phyloP scores from a whole-genome alignment of 30 jellyfish, hydroid and myxozoan species.

The Turritopsis dohrnii region DNA sequence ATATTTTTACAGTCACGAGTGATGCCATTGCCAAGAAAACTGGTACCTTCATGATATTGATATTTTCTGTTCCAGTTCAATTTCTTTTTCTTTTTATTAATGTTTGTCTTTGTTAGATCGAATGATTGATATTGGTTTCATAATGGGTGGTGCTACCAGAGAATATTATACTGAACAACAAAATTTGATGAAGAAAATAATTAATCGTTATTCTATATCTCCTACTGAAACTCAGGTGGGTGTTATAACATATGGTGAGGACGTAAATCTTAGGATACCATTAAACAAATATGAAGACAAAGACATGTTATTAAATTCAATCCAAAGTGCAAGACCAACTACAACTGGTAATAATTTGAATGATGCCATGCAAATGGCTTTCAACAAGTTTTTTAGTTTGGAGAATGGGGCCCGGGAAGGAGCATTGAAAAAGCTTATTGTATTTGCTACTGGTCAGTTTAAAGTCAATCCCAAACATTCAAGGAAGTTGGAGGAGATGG shows the following conservation, averaged over 20 bases:
- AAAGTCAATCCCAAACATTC: neutral
- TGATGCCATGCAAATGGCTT: neutral
- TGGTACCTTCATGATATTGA: neutral
- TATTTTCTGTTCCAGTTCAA: neutral
- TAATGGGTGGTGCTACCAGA: neutral
- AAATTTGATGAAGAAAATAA: slow-evolving; percentile 1
- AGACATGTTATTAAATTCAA: neutral
- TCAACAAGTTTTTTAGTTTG: neutral
- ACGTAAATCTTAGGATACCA: neutral
- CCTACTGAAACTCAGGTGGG: neutral
- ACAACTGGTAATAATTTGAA: neutral
- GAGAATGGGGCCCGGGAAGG: neutral
- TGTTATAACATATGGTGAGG: slow-evolving; percentile 9
- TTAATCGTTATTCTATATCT: neutral
- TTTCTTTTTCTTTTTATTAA: neutral
- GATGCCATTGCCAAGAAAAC: slow-evolving; percentile 8
- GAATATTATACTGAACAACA: neutral
- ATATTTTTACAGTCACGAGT: neutral
- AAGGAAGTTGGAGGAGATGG: neutral
- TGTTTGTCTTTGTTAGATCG: neutral
- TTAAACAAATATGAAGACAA: neutral
- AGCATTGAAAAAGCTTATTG: neutral
- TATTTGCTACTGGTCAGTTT: neutral
- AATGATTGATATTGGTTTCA: neutral
- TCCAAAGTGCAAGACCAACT: neutral